Base-by-base conservation (phyloP, 2,113 vertebrate genomes). In the Myrmophylax atrothorax region DNA sequence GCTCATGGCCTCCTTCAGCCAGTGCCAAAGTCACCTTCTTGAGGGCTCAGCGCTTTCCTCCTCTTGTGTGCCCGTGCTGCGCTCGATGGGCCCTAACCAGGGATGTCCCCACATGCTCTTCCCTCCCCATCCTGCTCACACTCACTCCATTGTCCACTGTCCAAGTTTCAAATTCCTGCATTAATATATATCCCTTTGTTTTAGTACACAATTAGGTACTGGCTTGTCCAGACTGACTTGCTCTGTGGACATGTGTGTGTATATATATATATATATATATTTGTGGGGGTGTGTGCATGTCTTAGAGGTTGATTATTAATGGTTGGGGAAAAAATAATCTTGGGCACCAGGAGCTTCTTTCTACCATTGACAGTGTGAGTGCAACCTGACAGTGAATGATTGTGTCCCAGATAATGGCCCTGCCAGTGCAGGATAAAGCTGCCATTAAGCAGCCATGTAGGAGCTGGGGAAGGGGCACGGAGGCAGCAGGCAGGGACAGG, bases 301-400 rank as follows among this genome's bases (percentile, higher is more conserved):
- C 76, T 76, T 40, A 74, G 60, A 70, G 29, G 26, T 19, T 68
- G 24, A 78, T 89, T 89, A 47, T 84, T 70, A 86, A 52, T 55
- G 35, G 44, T 64, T 63, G 55, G 47, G 29, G 1, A 13, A 38
- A 90, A 83, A 86, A 70, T 52, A 22, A 50, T 63, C 60, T 62
- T 13, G 10, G 78, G 53, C 67, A 82, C 87, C 70, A 96, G 81
- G 62, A 95, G 52, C 53, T 59, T 89, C 81, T 49, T 95, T 59
- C 53, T 35, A 82, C 91, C 89, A 91, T 95, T 96, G 62, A 87
- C 6, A 50, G 23, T 31, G 37, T 73, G 46, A 12, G 25, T 40
- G 35, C 14, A 55, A 73, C 64, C 53, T 87, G 63, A 94, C 95
- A 91, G 78, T 82, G 64, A 87, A 89, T 84, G 75, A 76, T 44